Percentiles rank a stretch among this genome's conserved stretches.
Evolutionary conservation across 2,113 vertebrate species (phyloP).

Genomic region (Cryptotis parvus): DNA sequence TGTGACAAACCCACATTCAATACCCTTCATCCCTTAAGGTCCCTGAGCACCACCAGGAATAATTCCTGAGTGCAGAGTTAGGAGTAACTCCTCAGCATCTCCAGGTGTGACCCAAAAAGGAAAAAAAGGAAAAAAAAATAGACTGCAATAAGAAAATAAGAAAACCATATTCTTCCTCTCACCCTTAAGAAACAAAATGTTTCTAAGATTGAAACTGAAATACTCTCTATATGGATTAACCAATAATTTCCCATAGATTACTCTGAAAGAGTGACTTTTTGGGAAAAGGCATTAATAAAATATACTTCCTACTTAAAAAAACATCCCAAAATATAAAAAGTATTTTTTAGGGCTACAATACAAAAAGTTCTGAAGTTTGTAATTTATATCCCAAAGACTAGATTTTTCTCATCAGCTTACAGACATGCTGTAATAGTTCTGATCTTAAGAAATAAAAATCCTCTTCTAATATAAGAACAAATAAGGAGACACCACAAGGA

Average conservation of each 20-base stretch:
- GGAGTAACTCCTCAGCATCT: too few relatives aligned
- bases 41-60: too few relatives aligned
- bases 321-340: too few relatives aligned
- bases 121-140: too few relatives aligned
- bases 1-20: too few relatives aligned
- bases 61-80: too few relatives aligned
- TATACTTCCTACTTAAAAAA: slow-evolving; percentile 45
- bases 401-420: slow-evolving; percentile 41
- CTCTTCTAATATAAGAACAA: slow-evolving; percentile 38
- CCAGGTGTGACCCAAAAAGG: too few relatives aligned
- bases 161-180: background rate
- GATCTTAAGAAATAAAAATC: background rate
- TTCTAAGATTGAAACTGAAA: slow-evolving; percentile 47
- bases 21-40: too few relatives aligned
- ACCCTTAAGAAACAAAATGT: slow-evolving; percentile 41
- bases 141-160: too few relatives aligned
- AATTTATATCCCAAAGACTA: slow-evolving; percentile 35
- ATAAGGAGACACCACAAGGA: slow-evolving; percentile 59
- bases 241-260: background rate
- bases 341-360: background rate
- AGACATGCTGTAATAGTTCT: background rate
- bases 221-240: slow-evolving; percentile 8
- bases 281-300: background rate
- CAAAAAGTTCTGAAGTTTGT: slow-evolving; percentile 2
- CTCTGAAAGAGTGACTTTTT: background rate